phyloP scores from a whole-genome alignment of 64 coral and sea anemone genomes.

The Cladopsammia gracilis region DNA sequence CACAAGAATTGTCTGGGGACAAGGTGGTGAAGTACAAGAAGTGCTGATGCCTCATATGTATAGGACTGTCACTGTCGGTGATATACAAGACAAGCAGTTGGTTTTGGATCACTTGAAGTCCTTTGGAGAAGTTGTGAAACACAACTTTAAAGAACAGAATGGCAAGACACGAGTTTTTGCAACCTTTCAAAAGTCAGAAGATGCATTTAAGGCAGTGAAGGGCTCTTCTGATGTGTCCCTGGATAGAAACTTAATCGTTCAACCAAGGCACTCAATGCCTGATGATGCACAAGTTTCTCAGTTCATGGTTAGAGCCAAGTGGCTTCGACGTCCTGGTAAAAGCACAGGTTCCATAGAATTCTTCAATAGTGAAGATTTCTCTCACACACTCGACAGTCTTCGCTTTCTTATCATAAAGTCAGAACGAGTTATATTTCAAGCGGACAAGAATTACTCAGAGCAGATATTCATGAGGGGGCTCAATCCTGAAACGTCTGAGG shows the following conservation, averaged over 20 bases:
- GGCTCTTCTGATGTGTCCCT: not conserved
- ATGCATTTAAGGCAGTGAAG: slow-evolving; percentile 20
- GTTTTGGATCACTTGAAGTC: slow-evolving; percentile 4
- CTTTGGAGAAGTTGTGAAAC: slow-evolving; percentile 41
- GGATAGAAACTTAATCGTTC: not conserved
- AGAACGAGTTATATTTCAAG: not conserved
- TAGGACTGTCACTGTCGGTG: slow-evolving; percentile 69
- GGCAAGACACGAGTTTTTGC: slow-evolving; percentile 31
- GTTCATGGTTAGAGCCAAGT: slow-evolving; percentile 35
- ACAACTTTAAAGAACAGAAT: not conserved
- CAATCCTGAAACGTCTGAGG: not conserved
- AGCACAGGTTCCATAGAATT: slow-evolving; percentile 37
- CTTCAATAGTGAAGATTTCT: not conserved
- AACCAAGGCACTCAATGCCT: not conserved
- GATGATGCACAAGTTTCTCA: not conserved
- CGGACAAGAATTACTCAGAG: not conserved
- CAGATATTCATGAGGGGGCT: slow-evolving; percentile 45
- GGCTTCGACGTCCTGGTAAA: slow-evolving; percentile 41
- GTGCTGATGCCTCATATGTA: slow-evolving; percentile 86
- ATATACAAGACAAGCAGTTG: not conserved
- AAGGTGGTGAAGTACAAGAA: slow-evolving; percentile 70
- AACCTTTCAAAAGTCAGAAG: slow-evolving; percentile 37
- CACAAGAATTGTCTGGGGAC: slow-evolving; percentile 65
- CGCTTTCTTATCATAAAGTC: not conserved
- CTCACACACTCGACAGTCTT: not conserved